Evolutionary conservation across 2,888 invertebrate genomes (phyloP), one percentile per base, ranked within the genome.

Genomic region (Epinotia demarniana): DNA sequence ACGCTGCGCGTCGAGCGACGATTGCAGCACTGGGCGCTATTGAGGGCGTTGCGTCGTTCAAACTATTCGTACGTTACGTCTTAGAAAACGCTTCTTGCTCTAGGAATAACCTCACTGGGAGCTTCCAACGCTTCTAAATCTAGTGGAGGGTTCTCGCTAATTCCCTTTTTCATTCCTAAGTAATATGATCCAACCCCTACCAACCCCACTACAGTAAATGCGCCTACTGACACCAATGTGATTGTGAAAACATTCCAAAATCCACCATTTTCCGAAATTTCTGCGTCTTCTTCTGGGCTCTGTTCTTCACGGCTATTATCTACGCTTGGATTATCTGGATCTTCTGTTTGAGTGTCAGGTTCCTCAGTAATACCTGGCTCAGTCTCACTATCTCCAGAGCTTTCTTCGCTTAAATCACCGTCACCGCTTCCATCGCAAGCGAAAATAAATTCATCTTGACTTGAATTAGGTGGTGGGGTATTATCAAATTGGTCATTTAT

Each of bases 181-280:
- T 84, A 80, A 77, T 85, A 87, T 1, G 84, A 79, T 43, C 81
- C 72, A 13, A 84, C 79, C 5, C 71, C 72, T n/a, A 81, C 66
- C 8, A 84, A 46, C 16, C 77, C 78, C 64, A 84, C 13, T n/a
- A 77, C 66, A 13, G 79, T 78, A 6, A 81, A 58, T 13, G 77
- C 75, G 16, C 75, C 83, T 18, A 85, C 76, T 0, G 79, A 72
- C 12, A 86, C 80, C 23, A 87, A 72, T 9, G 80, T 64, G 57
- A 87, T 85, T 3, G 82, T 82, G 73, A 81, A 81, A 1, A 77
- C 58, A 70, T 79, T 84, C 85, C 85, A 85, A 53, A 83, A 80
- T 19, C 19, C 72, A 18, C 57, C 18, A 2, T 66, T 39, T 27
- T 77, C 77, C 0, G 62, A 27, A 69, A 3, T 75, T 16, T 43